phyloP scores from a whole-genome alignment of 2,113 vertebrate genomes.

The Chitala chitala region DNA sequence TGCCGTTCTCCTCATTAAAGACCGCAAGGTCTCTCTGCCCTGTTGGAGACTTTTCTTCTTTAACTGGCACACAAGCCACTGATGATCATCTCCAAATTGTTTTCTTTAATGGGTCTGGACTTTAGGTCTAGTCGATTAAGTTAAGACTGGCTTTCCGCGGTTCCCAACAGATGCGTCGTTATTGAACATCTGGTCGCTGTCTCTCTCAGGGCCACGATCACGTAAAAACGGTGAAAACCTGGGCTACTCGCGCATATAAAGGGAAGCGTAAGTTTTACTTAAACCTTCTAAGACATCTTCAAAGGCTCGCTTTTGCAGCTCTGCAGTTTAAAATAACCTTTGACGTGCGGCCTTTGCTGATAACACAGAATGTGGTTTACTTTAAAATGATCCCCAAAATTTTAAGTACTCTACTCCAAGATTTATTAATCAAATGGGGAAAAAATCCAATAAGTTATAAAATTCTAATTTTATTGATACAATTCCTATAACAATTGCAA shows the following conservation, averaged over 20 bases:
- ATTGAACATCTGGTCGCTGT: neutral
- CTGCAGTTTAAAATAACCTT: neutral
- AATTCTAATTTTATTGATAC: no score
- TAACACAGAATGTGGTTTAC: no score
- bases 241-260: neutral
- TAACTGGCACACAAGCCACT: constrained; percentile 4
- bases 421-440: no score
- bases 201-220: neutral
- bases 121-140: constrained; percentile 14
- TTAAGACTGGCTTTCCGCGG: neutral
- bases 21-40: constrained; percentile 22
- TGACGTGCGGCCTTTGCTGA: neutral
- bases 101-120: constrained; percentile 24
- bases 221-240: neutral
- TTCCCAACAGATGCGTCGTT: constrained; percentile 3
- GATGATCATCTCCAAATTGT: constrained; percentile 23
- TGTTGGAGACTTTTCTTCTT: constrained; percentile 18
- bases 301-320: no score
- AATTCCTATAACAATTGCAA: no score
- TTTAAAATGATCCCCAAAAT: no score
- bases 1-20: constrained; percentile 61
- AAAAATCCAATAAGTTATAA: no score
- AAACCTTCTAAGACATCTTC: neutral
- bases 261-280: neutral
- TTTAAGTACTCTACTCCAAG: no score